Evolutionary conservation across 2,888 invertebrate species (phyloP), one percentile per base, ranked within the genome.

Genomic region (Cotesia congregata): DNA sequence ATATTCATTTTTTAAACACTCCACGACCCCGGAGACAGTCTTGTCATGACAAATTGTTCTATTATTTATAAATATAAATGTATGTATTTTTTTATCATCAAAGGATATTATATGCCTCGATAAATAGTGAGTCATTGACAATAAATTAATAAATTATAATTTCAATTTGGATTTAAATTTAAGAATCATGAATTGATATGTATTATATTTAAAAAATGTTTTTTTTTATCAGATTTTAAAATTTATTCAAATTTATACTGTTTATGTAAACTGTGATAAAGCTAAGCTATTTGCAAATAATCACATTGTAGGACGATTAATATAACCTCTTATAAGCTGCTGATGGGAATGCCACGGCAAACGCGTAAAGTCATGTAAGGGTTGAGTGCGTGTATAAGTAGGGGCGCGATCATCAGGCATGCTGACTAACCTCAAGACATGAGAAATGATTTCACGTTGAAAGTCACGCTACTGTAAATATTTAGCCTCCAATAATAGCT

Each of bases 21-120:
- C 15, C 67, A 61, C 50, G 64, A 76, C 73, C 76, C 75, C 69
- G 77, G 79, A 80, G 79, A 72, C 71, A 60, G 38, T 65, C 12
- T 30, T 7, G 65, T 65, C 65, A 65, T 38, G 65, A 65, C 67
- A 74, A 74, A 74, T 74, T 15, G 74, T n/a, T 40, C 60, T 20
- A 67, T 74, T 64, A 40, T 65, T 70, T 72, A 20, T 30, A 30
- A 30, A 30, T 30, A 30, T 30, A 30, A 30, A 59, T 71, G 61
- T n/a, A 17, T 61, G 17, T 15, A 39, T 41, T 64, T 40, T 64
- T 39, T 64, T 41, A 72, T 64, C 17, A n/a, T 39, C 72, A 40
- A 40, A 6, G 41, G 15, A 40, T 17, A 72, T 15, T 9, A 9
- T 30, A 30, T 59, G 41, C 59, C 67, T 15, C 67, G 12, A 50